Percentiles rank a stretch among this genome's conserved stretches.
Conservation (phyloP, 2,888 invertebrate genomes). For the Brenthis ino region DNA sequence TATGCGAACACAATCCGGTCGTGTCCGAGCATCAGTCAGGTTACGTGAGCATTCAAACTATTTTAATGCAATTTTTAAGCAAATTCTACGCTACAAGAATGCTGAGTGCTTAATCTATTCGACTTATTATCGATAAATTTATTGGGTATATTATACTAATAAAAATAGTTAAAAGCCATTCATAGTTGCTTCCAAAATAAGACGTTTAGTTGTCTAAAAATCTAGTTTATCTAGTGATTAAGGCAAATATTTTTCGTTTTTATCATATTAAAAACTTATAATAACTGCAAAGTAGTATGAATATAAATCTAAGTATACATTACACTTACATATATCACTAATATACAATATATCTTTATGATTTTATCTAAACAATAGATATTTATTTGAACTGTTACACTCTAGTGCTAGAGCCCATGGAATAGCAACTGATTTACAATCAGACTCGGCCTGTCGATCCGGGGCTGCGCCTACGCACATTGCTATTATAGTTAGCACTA, state of each 20-base stretch:
- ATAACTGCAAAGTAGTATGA: background rate
- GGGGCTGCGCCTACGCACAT: slow-evolving; percentile 72
- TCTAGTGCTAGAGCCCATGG: slow-evolving; percentile 42
- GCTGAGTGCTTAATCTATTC: background rate
- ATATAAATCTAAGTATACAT: background rate
- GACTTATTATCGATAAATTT: slow-evolving; percentile 8
- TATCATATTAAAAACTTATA: background rate
- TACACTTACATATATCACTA: background rate
- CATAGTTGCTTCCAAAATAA: slow-evolving; percentile 3
- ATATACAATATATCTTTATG: slow-evolving; percentile 14
- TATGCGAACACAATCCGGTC: slow-evolving; percentile 57
- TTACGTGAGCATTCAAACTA: slow-evolving; percentile 29
- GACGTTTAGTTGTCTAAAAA: background rate
- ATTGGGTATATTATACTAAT: slow-evolving; percentile 1
- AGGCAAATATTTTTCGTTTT: no score
- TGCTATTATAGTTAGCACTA: slow-evolving; percentile 75
- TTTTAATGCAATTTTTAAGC: slow-evolving; percentile 34
- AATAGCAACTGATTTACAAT: slow-evolving; percentile 73
- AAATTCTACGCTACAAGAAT: slow-evolving; percentile 18
- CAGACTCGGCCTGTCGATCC: slow-evolving; percentile 77
- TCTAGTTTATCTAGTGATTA: no score
- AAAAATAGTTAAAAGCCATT: slow-evolving; percentile 2
- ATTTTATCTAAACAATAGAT: slow-evolving; percentile 26
- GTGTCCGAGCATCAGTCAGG: slow-evolving; percentile 70
- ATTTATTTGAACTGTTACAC: slow-evolving; percentile 36